Evolutionary conservation across 2,888 invertebrate species (phyloP), one percentile per base, ranked within the genome.

Genomic region (Hydraecia micacea): DNA sequence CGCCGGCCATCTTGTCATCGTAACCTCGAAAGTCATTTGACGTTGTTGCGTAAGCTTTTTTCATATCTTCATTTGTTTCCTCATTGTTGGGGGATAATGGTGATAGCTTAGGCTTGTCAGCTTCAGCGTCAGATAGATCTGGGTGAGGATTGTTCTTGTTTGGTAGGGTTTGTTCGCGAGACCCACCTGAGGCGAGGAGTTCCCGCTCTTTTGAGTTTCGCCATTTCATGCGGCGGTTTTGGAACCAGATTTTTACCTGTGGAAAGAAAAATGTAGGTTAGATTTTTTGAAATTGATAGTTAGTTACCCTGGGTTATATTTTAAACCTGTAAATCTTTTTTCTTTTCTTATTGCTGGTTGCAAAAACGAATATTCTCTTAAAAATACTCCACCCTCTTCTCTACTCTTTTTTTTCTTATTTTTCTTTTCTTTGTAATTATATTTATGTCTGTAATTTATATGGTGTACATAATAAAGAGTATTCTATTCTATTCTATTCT

Each of bases 151-250:
- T 99, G 97, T 99, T 99, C 94, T 99, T 99, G 95, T 99, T 99
- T 0, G 99, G 99, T 42, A 99, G 96, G 0, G 99, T 99, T 94
- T 99, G 99, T 92, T 99, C 99, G 49, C 99, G 97, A 13, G 99
- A 99, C 3, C 99, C 99, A 0, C 99, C 99, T 36, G 98, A 98
- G 0, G 99, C 99, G 42, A 99, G 97, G 0, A 99, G 97, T 95
- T 99, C 99, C 55, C 99, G 97, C 94, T 99, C 99, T 96, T 99
- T 99, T 8, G 99, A 99, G 95, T 99, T 99, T 75, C 99, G 97
- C 99, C 99, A 99, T 95, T 99, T 99, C 99, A 99, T 99, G 76
- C 99, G 98, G 0, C 99, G 98, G 94, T 99, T 99, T 97, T 99
- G 99, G 95, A 99, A 99, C 97, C 97, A 97, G 89, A 97, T 97